Evolutionary conservation across 2,888 invertebrate genomes (phyloP).

Genomic region (Hypomecis atomaria): DNA sequence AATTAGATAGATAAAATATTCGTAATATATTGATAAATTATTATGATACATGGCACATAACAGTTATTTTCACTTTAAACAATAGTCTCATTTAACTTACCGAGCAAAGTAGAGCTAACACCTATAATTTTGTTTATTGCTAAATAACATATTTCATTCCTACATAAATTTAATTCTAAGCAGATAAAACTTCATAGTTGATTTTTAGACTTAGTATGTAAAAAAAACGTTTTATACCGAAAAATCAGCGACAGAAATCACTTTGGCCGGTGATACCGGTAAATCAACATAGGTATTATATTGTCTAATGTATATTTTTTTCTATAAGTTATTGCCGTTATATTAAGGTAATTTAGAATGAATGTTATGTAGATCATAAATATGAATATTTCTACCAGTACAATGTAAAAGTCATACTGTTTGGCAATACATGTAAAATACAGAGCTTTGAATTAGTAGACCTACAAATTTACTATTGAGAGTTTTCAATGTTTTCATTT

Average conservation of each 20-base stretch:
- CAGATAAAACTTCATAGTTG: too few species aligned
- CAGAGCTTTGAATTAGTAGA: conserved; percentile 31
- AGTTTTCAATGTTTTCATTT: conserved; percentile 2
- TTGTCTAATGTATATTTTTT: not conserved
- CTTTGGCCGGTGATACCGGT: too few species aligned
- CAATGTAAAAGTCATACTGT: not conserved
- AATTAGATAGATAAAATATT: conserved; percentile 67
- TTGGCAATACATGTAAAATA: conserved; percentile 3
- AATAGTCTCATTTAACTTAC: too few species aligned
- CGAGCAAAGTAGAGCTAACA: too few species aligned
- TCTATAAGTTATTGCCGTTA: not conserved
- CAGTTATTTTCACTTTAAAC: too few species aligned
- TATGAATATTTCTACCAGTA: conserved; percentile 36
- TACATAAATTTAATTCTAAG: too few species aligned
- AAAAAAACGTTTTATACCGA: too few species aligned
- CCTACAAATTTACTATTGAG: conserved; percentile 4
- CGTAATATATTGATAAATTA: conserved; percentile 40
- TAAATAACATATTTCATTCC: too few species aligned
- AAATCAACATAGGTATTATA: not conserved
- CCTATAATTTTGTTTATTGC: too few species aligned
- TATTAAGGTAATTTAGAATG: conserved; percentile 51
- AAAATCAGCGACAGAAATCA: too few species aligned
- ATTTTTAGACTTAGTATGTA: too few species aligned
- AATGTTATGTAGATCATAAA: conserved; percentile 62
- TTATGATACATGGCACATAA: not conserved